Conservation (phyloP, 2,113 vertebrate species). For the Camelus bactrianus region DNA sequence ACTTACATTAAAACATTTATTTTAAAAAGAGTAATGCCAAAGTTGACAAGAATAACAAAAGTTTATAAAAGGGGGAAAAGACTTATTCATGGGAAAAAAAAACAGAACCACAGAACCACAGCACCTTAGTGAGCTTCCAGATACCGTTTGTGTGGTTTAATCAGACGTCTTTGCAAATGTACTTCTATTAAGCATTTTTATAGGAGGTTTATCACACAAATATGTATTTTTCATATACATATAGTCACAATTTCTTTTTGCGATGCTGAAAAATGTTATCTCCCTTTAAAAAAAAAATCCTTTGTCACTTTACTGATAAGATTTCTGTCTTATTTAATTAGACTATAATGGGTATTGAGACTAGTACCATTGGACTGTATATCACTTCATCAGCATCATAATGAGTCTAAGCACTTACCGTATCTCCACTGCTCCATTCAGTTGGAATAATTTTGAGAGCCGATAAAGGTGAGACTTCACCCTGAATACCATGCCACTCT, state of each 20-base stretch:
- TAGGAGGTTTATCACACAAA: background rate
- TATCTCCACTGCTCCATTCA: background rate
- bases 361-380: background rate
- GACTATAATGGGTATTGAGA: background rate
- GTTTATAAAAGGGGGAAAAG: background rate
- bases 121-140: background rate
- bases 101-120: background rate
- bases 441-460: constrained; percentile 16
- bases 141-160: constrained; percentile 17
- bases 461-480: background rate
- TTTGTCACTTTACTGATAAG: background rate
- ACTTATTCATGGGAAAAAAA: background rate
- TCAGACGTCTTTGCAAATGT: background rate
- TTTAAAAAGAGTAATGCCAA: constrained; percentile 37
- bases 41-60: background rate
- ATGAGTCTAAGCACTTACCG: accelerated
- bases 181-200: background rate
- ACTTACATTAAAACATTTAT: constrained; percentile 28
- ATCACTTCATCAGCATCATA: background rate
- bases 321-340: constrained; percentile 47
- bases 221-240: background rate
- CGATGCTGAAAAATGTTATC: background rate
- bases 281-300: background rate
- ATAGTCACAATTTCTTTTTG: constrained; percentile 11
- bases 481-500: background rate